Percentiles rank a stretch among this genome's conserved stretches.
Conservation (phyloP, 2,113 vertebrate genomes). For the Podiceps cristatus region DNA sequence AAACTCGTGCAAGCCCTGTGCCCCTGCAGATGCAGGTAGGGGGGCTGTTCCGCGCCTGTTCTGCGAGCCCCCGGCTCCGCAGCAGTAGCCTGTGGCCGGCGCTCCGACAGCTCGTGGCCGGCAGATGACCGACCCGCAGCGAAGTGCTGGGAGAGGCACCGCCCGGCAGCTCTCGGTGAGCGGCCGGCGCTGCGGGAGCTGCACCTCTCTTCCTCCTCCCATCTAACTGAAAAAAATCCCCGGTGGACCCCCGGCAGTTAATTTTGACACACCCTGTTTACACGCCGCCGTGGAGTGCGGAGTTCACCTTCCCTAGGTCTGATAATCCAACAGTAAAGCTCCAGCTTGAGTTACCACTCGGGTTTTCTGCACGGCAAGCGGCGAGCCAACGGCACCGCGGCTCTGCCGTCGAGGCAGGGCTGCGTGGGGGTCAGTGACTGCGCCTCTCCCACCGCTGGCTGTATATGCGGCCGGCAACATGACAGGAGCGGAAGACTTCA, state of each 20-base stretch:
- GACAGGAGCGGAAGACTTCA: accelerated
- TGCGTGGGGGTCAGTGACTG: accelerated
- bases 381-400: accelerated
- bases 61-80: accelerated
- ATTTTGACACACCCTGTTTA: not conserved
- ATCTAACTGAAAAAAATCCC: not conserved
- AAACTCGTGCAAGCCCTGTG: not conserved
- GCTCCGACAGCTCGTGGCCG: accelerated
- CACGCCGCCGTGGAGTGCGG: accelerated
- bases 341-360: accelerated
- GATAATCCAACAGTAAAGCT: accelerated
- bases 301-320: not conserved
- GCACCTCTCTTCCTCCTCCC: not conserved
- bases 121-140: not conserved
- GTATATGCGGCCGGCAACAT: accelerated
- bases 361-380: not conserved
- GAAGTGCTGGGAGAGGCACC: not conserved
- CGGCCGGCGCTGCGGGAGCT: not conserved
- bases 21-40: not conserved
- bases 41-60: accelerated
- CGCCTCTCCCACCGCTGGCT: accelerated
- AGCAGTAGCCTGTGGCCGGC: accelerated
- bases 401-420: accelerated
- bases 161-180: accelerated
- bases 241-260: not conserved